These are phyloP conservation scores for Hystrix brachyura DNA, from an alignment of 2,113 vertebrate genomes.

Conservation along the genomic window DNA sequence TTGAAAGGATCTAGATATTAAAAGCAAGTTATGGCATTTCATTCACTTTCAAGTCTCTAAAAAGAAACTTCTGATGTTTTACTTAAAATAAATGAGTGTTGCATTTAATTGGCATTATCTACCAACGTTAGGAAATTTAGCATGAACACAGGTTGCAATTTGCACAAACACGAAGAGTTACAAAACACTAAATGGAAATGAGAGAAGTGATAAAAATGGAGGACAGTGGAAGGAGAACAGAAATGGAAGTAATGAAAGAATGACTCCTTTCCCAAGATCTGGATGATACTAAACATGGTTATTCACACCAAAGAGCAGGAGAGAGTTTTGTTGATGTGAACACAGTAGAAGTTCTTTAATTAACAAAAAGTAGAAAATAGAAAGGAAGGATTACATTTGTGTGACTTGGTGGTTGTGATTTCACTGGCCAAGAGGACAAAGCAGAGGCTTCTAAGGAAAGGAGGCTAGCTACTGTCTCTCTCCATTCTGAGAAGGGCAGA, in stretches of 20 bases:
- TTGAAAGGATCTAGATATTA: constrained; percentile 19
- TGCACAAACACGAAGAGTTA: background rate
- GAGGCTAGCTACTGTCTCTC: background rate
- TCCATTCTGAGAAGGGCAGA: background rate
- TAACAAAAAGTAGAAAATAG: background rate
- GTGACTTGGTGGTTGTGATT: background rate
- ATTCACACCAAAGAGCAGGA: background rate
- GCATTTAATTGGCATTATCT: background rate
- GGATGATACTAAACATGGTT: background rate
- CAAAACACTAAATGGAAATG: background rate
- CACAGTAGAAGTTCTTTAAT: background rate
- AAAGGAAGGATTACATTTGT: background rate
- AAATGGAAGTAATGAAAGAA: background rate
- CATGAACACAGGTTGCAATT: background rate
- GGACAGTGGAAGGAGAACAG: background rate
- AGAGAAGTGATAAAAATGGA: background rate
- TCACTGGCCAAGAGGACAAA: background rate
- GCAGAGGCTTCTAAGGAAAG: background rate
- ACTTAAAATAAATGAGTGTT: background rate
- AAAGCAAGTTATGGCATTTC: background rate
- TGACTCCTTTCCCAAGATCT: background rate
- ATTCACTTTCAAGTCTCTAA: background rate
- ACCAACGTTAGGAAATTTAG: background rate
- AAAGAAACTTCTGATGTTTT: constrained; percentile 32
- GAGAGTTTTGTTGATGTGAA: background rate